Conservation (phyloP, 2,797 vertebrate species). For the Micropoecilia bifurca region DNA sequence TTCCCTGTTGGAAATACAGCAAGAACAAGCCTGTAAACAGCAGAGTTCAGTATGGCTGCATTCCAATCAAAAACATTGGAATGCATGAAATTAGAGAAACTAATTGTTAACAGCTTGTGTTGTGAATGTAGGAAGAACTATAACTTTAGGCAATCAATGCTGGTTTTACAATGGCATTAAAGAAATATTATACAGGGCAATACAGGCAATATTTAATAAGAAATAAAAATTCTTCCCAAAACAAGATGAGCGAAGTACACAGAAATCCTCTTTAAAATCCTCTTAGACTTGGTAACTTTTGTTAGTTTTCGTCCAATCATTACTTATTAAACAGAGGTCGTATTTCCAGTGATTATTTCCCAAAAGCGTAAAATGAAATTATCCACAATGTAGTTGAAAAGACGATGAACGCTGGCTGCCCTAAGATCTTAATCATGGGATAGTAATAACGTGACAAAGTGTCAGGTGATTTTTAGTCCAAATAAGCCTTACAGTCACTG, state of each 20-base stretch:
- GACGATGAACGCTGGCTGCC: background rate
- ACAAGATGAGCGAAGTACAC: background rate
- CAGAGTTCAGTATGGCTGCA: background rate
- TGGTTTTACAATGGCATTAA: background rate
- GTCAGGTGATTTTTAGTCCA: background rate
- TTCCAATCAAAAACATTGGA: background rate
- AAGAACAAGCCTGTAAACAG: background rate
- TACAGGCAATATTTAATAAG: no score
- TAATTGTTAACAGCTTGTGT: background rate
- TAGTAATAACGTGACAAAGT: background rate
- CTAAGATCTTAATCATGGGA: background rate
- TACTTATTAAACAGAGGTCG: background rate
- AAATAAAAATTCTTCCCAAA: background rate
- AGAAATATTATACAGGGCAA: no score
- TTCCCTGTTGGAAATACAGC: background rate
- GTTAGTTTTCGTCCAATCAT: background rate
- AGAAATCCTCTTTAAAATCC: background rate
- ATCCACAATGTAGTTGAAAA: background rate
- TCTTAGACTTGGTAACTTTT: background rate
- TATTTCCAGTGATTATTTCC: background rate
- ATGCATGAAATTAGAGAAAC: background rate
- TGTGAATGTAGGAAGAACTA: background rate
- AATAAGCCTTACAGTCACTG: background rate
- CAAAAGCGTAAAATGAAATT: background rate
- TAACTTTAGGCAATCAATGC: background rate